Percentiles rank a stretch among this genome's conserved stretches.
phyloP scores from a whole-genome alignment of 2,113 vertebrate genomes.

The Anolis sagrei region DNA sequence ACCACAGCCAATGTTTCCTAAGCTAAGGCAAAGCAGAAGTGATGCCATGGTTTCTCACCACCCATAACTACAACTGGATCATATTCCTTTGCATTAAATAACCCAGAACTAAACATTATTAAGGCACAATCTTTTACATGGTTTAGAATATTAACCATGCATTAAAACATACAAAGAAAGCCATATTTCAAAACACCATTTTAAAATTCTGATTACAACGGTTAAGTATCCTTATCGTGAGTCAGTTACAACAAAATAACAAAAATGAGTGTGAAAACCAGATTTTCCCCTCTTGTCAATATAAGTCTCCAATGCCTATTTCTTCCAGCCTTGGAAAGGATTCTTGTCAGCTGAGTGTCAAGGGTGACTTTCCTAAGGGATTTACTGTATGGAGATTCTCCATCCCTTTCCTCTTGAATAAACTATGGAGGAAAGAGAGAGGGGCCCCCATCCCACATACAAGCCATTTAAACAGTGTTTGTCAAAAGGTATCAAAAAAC shows the following conservation, averaged over 20 bases:
- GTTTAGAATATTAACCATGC: neutral
- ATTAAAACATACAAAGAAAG: neutral
- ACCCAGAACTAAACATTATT: neutral
- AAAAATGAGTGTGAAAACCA: neutral
- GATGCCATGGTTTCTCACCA: neutral
- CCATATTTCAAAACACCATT: neutral
- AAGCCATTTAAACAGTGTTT: neutral
- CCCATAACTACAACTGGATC: neutral
- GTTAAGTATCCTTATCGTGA: neutral
- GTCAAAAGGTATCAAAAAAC: neutral
- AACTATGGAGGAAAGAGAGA: neutral
- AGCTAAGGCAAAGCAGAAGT: neutral
- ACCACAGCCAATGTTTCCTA: neutral
- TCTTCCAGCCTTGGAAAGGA: neutral
- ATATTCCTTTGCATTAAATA: neutral
- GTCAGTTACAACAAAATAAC: no score
- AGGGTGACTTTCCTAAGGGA: neutral
- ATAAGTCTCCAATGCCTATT: no score
- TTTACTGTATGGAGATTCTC: neutral
- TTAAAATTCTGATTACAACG: neutral
- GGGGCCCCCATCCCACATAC: neutral
- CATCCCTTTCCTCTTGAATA: neutral
- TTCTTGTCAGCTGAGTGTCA: neutral
- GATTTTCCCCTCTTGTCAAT: neutral
- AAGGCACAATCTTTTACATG: neutral